Conservation (phyloP, 1,140 invertebrate species). For the Trissolcus basalis region DNA sequence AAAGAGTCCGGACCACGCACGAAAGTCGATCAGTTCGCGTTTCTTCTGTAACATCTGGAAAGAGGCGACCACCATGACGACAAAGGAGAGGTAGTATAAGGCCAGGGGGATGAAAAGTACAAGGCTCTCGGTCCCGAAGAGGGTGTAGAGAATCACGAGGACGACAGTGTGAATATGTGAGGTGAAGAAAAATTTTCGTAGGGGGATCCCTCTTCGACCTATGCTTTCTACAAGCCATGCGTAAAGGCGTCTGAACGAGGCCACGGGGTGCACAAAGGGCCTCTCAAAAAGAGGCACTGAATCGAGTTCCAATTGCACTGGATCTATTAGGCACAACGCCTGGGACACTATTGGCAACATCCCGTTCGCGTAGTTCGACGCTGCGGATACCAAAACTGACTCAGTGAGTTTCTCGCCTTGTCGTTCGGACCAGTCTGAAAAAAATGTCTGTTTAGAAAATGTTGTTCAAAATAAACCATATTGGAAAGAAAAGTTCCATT, state of each 20-base stretch:
- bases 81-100: slow-evolving; percentile 83
- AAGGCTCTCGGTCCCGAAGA: slow-evolving; percentile 81
- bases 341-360: slow-evolving; percentile 85
- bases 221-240: slow-evolving; percentile 80
- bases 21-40: slow-evolving; percentile 84
- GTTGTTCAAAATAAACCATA: too few species aligned
- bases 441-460: too few species aligned
- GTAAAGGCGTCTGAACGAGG: slow-evolving; percentile 83
- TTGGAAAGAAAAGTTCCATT: too few species aligned
- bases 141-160: slow-evolving; percentile 82
- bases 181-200: slow-evolving; percentile 75
- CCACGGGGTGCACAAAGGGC: slow-evolving; percentile 82
- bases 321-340: slow-evolving; percentile 82
- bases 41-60: slow-evolving; percentile 87
- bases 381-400: slow-evolving; percentile 86
- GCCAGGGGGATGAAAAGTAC: slow-evolving; percentile 81
- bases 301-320: slow-evolving; percentile 80
- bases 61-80: slow-evolving; percentile 85
- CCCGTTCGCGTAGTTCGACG: slow-evolving; percentile 86
- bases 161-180: slow-evolving; percentile 81
- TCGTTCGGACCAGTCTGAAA: slow-evolving; percentile 72
- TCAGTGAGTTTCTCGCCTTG: slow-evolving; percentile 86
- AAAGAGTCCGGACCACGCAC: slow-evolving; percentile 87
- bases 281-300: slow-evolving; percentile 83
- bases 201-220: slow-evolving; percentile 76